A percentile compares a stretch with the other conserved stretches of the same genome.
Evolutionary conservation across 2,113 vertebrate species (phyloP).

Genomic region (Apus apus): DNA sequence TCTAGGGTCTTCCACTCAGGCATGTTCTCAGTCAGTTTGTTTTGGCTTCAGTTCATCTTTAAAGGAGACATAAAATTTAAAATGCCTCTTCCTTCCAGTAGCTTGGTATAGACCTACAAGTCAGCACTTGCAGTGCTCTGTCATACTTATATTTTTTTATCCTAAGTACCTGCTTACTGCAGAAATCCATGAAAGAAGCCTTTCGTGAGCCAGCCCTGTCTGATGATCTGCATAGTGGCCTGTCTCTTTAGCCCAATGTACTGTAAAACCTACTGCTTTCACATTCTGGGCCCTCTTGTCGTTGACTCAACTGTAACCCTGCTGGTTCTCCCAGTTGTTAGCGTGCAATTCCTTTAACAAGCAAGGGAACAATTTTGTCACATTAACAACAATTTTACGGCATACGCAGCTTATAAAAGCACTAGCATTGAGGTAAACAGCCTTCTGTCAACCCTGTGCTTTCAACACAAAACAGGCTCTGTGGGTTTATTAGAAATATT

Average conservation of each 20-base stretch:
- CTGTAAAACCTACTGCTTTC: background rate
- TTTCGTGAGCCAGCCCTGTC: background rate
- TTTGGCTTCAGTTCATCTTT: background rate
- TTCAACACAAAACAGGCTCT: background rate
- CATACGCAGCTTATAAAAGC: background rate
- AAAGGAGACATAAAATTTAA: background rate
- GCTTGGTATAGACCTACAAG: background rate
- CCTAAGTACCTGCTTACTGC: too few relatives aligned
- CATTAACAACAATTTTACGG: slow-evolving; percentile 5
- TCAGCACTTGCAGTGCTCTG: background rate
- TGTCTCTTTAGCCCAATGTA: background rate
- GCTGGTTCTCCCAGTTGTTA: background rate
- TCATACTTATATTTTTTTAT: background rate
- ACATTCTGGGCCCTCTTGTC: background rate
- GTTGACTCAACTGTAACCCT: background rate
- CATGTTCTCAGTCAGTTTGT: background rate
- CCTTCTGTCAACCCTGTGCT: background rate
- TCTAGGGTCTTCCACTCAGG: background rate
- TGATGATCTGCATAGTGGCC: background rate
- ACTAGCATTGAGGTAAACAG: background rate
- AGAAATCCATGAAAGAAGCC: background rate
- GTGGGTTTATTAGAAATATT: slow-evolving; percentile 47
- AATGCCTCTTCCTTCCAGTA: background rate
- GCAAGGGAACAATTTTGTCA: slow-evolving; percentile 26
- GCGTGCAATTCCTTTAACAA: background rate